These are phyloP conservation scores for Camponotus pennsylvanicus DNA, from an alignment of 1,140 invertebrate species.

Conservation along the genomic window DNA sequence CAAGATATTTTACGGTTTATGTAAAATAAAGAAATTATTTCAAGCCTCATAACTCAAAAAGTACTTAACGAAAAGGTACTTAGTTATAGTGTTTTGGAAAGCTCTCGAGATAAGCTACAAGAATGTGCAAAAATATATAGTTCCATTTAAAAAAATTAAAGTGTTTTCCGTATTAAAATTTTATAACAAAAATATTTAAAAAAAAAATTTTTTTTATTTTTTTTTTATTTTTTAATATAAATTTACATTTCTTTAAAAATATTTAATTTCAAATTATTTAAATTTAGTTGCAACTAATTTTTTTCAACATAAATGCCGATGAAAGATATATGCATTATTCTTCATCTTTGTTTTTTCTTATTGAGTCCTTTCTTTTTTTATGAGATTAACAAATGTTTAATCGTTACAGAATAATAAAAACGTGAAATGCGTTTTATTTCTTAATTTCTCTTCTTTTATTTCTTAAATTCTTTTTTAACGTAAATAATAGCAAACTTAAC, in stretches of 20 bases:
- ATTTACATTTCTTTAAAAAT: neutral
- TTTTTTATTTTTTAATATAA: too few relatives aligned
- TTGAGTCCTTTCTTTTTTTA: neutral
- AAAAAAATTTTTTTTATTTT: too few relatives aligned
- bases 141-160: too few relatives aligned
- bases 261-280: slow-evolving; percentile 1
- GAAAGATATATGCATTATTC: neutral
- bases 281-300: neutral
- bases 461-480: neutral
- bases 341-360: neutral
- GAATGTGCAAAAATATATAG: too few relatives aligned
- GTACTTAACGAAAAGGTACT: too few relatives aligned
- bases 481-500: neutral
- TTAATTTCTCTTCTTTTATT: neutral
- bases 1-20: too few relatives aligned
- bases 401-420: neutral
- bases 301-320: neutral
- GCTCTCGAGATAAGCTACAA: too few relatives aligned
- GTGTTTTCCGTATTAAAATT: too few relatives aligned
- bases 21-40: too few relatives aligned
- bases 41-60: too few relatives aligned
- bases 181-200: too few relatives aligned
- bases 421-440: neutral
- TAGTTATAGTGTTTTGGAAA: too few relatives aligned
- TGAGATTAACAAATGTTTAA: neutral